phyloP scores from a whole-genome alignment of 1,140 invertebrate genomes.

The Acyrthosiphon pisum region DNA sequence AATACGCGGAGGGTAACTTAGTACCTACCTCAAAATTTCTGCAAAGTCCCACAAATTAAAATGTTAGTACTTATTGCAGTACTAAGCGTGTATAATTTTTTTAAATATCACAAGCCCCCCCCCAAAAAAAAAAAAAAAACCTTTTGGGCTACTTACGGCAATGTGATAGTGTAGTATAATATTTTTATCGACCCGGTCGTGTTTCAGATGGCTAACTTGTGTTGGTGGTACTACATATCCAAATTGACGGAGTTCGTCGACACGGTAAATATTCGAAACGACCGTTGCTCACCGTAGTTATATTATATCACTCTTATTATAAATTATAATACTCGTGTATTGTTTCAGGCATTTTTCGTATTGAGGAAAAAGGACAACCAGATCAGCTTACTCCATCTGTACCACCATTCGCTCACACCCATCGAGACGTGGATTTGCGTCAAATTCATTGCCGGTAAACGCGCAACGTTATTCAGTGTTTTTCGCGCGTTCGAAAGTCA shows the following conservation, averaged over 20 bases:
- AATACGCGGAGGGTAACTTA: too few relatives aligned
- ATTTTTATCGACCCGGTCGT: neutral
- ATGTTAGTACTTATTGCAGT: too few relatives aligned
- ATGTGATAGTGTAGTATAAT: too few relatives aligned
- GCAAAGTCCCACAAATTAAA: too few relatives aligned
- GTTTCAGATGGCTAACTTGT: slow-evolving; percentile 87
- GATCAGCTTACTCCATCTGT: slow-evolving; percentile 90
- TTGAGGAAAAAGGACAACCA: slow-evolving; percentile 92
- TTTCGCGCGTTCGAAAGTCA: neutral
- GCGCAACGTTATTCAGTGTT: neutral
- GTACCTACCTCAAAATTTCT: too few relatives aligned
- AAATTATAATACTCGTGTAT: neutral
- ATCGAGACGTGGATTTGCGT: slow-evolving; percentile 95
- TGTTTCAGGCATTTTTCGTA: slow-evolving; percentile 82
- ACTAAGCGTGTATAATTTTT: too few relatives aligned
- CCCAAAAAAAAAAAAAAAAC: too few relatives aligned
- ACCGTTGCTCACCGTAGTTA: neutral
- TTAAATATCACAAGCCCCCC: too few relatives aligned
- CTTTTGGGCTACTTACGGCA: too few relatives aligned
- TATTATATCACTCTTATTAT: neutral
- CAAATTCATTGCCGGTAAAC: slow-evolving; percentile 87
- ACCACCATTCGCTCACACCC: slow-evolving; percentile 94
- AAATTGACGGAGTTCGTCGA: slow-evolving; percentile 96
- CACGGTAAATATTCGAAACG: slow-evolving; percentile 69
- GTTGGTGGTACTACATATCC: slow-evolving; percentile 97